These are phyloP conservation scores for Zaprionus inermis DNA, from an alignment of 1,140 invertebrate species.

Conservation along the genomic window DNA sequence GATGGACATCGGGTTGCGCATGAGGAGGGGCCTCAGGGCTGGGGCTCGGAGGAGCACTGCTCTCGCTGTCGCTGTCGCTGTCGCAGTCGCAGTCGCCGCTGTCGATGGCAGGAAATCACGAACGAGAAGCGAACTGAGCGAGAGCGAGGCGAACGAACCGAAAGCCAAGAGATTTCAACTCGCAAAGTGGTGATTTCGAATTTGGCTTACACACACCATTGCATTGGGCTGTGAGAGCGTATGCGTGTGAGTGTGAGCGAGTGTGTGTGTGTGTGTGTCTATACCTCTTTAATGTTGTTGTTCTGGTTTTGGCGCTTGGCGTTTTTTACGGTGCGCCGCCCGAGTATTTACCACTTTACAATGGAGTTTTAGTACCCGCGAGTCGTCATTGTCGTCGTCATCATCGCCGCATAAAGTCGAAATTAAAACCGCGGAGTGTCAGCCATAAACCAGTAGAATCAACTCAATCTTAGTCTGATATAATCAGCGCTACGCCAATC, in stretches of 20 bases:
- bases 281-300: conserved; percentile 71
- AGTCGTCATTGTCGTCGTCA: conserved; percentile 82
- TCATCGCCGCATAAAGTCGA: conserved; percentile 82
- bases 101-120: conserved; percentile 48
- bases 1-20: conserved; percentile 10
- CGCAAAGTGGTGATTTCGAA: conserved; percentile 79
- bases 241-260: conserved; percentile 33
- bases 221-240: conserved; percentile 10
- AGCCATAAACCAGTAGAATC: conserved; percentile 75
- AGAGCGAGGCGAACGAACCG: conserved; percentile 52
- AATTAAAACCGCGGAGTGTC: conserved; percentile 81
- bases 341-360: conserved; percentile 83
- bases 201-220: conserved; percentile 61
- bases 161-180: conserved; percentile 73
- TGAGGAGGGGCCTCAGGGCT: background rate
- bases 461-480: conserved; percentile 55
- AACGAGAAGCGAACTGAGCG: conserved; percentile 41
- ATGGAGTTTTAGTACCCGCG: conserved; percentile 81
- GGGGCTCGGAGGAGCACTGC: conserved; percentile 5
- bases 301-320: conserved; percentile 82
- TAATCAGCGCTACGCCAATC: conserved; percentile 58
- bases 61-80: background rate
- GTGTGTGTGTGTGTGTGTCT: conserved; percentile 34
- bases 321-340: conserved; percentile 81
- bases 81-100: background rate